Evolutionary conservation across 1,140 invertebrate species (phyloP).

Genomic region (Teleopsis dalmanni): DNA sequence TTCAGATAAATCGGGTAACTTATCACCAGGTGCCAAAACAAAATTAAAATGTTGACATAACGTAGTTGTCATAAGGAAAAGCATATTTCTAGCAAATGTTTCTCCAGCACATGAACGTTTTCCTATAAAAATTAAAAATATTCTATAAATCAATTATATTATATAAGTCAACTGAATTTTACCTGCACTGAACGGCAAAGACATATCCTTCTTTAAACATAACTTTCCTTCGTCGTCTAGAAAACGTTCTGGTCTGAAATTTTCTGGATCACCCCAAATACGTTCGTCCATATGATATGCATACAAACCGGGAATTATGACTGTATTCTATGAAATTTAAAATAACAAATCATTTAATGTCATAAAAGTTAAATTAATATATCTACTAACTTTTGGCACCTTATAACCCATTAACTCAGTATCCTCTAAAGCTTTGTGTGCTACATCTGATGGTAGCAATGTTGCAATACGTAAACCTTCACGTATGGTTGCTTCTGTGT

Average conservation of each 20-base stretch:
- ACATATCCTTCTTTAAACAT: constrained; percentile 37
- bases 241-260: constrained; percentile 60
- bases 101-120: constrained; percentile 65
- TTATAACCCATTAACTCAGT: constrained; percentile 47
- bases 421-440: constrained; percentile 45
- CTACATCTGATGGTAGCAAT: constrained; percentile 49
- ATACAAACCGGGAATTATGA: constrained; percentile 48
- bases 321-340: constrained; percentile 33
- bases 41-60: constrained; percentile 59
- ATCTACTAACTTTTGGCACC: constrained; percentile 46
- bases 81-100: constrained; percentile 58
- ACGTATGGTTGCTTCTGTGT: constrained; percentile 53
- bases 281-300: constrained; percentile 50
- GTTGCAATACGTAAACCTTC: constrained; percentile 52
- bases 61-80: constrained; percentile 57
- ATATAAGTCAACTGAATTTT: not conserved
- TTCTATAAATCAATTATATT: not conserved
- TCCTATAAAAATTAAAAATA: constrained; percentile 44
- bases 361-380: not conserved
- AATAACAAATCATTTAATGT: not conserved
- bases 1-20: constrained; percentile 31
- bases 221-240: constrained; percentile 27
- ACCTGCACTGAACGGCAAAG: constrained; percentile 55
- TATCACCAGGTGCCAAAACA: constrained; percentile 35
- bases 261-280: constrained; percentile 61